Evolutionary conservation across 2,888 invertebrate species (phyloP), one percentile per base, ranked within the genome.

Genomic region (Gibbula magus): DNA sequence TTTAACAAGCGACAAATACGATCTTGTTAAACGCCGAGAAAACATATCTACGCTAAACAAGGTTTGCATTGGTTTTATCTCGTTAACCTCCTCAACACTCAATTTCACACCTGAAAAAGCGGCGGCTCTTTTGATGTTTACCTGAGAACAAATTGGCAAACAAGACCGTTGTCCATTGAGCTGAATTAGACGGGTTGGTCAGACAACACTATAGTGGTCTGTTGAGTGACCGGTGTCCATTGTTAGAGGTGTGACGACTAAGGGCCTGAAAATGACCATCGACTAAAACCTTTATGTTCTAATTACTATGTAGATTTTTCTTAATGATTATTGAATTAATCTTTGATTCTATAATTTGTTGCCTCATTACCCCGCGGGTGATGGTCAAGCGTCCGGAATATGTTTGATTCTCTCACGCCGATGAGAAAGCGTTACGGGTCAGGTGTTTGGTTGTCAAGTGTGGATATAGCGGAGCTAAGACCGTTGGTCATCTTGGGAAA

Each of bases 71-170:
- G 35, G 35, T 35, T 70, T 70, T 70, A 70, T 70, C 70, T 70
- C 70, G 70, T 70, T 70, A 70, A 70, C 70, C 70, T 39, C 35
- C 35, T 70, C 32, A 70, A 70, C 70, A 35, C 70, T 39, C 20
- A 70, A 70, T 70, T 35, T 70, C 70, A 70, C 70, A 70, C 70
- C 70, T 70, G 70, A 70, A 39, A 70, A 70, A 70, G 70, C 70
- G 39, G 70, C 70, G 70, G 70, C 18, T 20, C 70, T 32, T 70
- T 70, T 70, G 70, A 70, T 70, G 70, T 70, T 70, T 70, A 70
- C 70, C 70, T 39, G 35, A 8, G 32, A 35, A 70, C 70, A 70
- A 70, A 70, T 70, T 70, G 39, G 70, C 70, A 70, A 70, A 70
- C 70, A 70, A n/a, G 29, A 20, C 16, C 16, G n/a, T 35, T 70